Conservation (phyloP, 2,797 vertebrate species). For the Enteromius anoplus region DNA sequence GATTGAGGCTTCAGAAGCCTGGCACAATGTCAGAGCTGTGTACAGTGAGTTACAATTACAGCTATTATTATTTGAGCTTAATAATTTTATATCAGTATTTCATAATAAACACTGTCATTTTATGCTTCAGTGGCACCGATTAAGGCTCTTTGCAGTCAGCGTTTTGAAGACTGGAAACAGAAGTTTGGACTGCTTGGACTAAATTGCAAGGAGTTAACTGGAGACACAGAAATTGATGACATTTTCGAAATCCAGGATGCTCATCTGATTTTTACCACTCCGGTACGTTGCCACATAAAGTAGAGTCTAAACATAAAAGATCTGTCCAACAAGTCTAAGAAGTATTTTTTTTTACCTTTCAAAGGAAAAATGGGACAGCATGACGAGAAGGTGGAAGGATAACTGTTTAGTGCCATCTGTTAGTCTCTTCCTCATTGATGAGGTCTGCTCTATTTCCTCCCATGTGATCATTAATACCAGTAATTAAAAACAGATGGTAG, state of each 20-base stretch:
- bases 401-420: slow-evolving; percentile 91
- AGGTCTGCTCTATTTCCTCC: slow-evolving; percentile 68
- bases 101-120: neutral
- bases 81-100: neutral
- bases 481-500: neutral
- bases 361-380: slow-evolving; percentile 99
- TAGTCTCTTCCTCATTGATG: slow-evolving; percentile 93
- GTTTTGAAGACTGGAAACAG: slow-evolving; percentile 91
- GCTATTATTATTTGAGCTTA: neutral
- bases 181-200: slow-evolving; percentile 94
- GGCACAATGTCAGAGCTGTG: slow-evolving; percentile 93
- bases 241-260: slow-evolving; percentile 96
- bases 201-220: slow-evolving; percentile 94
- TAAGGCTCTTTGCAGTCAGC: slow-evolving; percentile 96
- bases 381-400: slow-evolving; percentile 96
- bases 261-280: slow-evolving; percentile 95
- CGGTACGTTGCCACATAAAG: slow-evolving; percentile 78
- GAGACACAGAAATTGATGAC: slow-evolving; percentile 95
- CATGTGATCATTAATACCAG: neutral
- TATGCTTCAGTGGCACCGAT: slow-evolving; percentile 91
- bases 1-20: slow-evolving; percentile 89
- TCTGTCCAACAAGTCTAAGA: neutral
- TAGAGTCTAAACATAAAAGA: neutral
- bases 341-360: slow-evolving; percentile 18
- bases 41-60: slow-evolving; percentile 84